Conservation (phyloP, 2,888 invertebrate genomes). For the Acanthosepion lycidas region DNA sequence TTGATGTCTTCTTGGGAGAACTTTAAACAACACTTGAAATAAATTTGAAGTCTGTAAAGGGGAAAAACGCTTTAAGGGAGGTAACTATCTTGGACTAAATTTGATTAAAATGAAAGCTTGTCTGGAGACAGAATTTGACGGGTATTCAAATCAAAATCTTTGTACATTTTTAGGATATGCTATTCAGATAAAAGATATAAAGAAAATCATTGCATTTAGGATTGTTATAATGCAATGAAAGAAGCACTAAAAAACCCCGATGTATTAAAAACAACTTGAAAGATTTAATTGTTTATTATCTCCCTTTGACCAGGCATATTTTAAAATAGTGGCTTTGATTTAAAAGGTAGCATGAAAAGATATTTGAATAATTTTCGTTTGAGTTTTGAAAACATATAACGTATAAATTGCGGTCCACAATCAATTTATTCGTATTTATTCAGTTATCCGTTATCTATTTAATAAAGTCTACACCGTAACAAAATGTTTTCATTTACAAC, state of each 20-base stretch:
- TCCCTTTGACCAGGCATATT: background rate
- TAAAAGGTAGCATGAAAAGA: background rate
- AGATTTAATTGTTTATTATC: background rate
- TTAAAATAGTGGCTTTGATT: background rate
- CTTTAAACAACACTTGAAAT: background rate
- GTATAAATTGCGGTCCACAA: background rate
- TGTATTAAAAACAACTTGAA: background rate
- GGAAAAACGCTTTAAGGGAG: background rate
- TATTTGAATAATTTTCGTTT: background rate
- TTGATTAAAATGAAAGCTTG: background rate
- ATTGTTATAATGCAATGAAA: background rate
- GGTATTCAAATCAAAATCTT: background rate
- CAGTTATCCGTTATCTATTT: background rate
- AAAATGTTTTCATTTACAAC: no score
- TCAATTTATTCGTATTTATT: background rate
- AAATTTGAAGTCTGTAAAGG: background rate
- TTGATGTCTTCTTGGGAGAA: background rate
- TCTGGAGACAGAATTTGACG: background rate
- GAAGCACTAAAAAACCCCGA: background rate
- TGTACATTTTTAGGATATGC: background rate
- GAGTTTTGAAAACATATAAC: background rate
- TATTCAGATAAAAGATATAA: background rate
- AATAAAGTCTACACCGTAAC: background rate
- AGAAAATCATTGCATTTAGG: background rate
- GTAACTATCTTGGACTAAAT: slow-evolving; percentile 33